Percentiles rank a stretch among this genome's conserved stretches.
phyloP scores from a whole-genome alignment of 2,888 invertebrate species.

The Brachycybe producta region DNA sequence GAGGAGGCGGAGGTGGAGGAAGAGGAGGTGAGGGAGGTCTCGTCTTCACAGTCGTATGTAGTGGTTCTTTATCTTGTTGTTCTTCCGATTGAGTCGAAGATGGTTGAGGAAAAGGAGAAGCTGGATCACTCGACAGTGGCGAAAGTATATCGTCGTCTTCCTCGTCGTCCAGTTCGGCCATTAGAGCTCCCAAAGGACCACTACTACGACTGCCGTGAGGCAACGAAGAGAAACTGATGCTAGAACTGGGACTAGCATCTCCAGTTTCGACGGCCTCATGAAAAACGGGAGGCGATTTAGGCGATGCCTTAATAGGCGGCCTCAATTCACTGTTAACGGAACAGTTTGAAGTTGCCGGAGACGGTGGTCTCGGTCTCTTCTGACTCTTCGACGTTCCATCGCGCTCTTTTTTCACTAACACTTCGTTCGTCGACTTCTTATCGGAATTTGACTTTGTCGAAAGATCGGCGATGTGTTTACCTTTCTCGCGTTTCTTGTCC shows the following conservation, averaged over 20 bases:
- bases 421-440: background rate
- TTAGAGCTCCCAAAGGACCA: constrained; percentile 21
- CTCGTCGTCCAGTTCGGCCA: constrained; percentile 23
- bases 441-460: background rate
- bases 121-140: constrained; percentile 22
- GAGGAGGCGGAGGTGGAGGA: constrained; percentile 9
- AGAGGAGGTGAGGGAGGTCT: too few relatives aligned
- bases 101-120: constrained; percentile 1
- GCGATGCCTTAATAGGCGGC: background rate
- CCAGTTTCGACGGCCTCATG: constrained; percentile 3
- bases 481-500: constrained; percentile 35
- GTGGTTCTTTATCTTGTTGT: too few relatives aligned
- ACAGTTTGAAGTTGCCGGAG: constrained; percentile 8
- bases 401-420: background rate
- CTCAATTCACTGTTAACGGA: background rate
- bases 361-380: constrained; percentile 1
- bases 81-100: too few relatives aligned
- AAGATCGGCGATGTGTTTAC: background rate
- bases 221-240: constrained; percentile 21
- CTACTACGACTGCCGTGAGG: constrained; percentile 16
- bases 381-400: background rate
- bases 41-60: too few relatives aligned
- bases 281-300: background rate
- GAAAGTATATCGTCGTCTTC: constrained; percentile 19
- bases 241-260: constrained; percentile 22